phyloP scores from a whole-genome alignment of 2,888 invertebrate species.

The Dascillus cervinus region DNA sequence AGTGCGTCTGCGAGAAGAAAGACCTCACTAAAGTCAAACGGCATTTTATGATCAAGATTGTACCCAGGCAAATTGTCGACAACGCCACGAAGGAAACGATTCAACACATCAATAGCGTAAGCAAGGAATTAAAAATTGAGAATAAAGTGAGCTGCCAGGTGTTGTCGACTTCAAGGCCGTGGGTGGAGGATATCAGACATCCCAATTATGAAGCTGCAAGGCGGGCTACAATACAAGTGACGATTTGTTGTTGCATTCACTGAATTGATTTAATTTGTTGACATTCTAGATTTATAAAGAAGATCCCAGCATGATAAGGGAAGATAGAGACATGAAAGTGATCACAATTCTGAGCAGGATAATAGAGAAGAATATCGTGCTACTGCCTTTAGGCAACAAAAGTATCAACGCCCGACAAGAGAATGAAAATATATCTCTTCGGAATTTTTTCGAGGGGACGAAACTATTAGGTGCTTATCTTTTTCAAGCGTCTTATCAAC shows the following conservation, averaged over 20 bases:
- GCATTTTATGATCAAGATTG: conserved; percentile 37
- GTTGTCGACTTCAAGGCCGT: conserved; percentile 33
- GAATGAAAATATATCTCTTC: conserved; percentile 39
- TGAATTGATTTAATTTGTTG: too few relatives aligned
- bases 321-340: conserved; percentile 36
- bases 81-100: conserved; percentile 20
- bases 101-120: conserved; percentile 27
- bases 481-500: conserved; percentile 31
- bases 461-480: conserved; percentile 43
- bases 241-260: too few relatives aligned
- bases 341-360: conserved; percentile 38
- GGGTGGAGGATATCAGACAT: conserved; percentile 38
- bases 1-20: conserved; percentile 35
- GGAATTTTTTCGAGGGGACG: conserved; percentile 41
- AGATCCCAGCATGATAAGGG: conserved; percentile 41
- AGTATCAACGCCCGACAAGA: conserved; percentile 33
- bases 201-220: conserved; percentile 40
- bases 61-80: conserved; percentile 37
- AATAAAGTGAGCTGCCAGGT: conserved; percentile 32
- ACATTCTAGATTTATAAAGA: conserved; percentile 43
- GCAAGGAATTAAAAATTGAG: conserved; percentile 30
- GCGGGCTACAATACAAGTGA: conserved; percentile 40
- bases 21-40: conserved; percentile 32
- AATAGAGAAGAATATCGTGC: conserved; percentile 37
- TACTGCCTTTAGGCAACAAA: conserved; percentile 37